Conservation (phyloP, 30 jellyfish, hydroid and myxozoan genomes). For the Aurelia sp. region DNA sequence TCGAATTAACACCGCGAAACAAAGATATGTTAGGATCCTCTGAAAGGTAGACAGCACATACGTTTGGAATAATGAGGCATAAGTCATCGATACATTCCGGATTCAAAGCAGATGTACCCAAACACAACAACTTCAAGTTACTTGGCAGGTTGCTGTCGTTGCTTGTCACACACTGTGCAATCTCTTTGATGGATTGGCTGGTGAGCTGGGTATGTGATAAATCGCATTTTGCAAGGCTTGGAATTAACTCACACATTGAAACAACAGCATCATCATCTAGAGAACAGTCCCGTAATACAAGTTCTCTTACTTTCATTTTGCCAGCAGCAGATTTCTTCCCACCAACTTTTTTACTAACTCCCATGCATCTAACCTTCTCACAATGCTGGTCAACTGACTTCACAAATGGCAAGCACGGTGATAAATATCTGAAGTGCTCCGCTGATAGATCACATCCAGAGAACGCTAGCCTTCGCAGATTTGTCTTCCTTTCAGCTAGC, state of each 20-base stretch:
- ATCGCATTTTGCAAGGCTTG: neutral
- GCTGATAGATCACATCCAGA: neutral
- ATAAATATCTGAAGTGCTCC: neutral
- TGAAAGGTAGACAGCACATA: slow-evolving; percentile 3
- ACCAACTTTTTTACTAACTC: too few species aligned
- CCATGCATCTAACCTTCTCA: neutral
- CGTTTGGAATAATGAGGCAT: slow-evolving; percentile 21
- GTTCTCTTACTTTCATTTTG: neutral
- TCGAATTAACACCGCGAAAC: neutral
- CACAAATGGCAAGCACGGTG: neutral
- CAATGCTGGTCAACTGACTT: neutral
- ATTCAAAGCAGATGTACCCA: slow-evolving; percentile 10
- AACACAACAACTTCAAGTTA: neutral
- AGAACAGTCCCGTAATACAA: neutral
- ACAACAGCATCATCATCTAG: neutral
- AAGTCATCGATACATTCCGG: slow-evolving; percentile 3
- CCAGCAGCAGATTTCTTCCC: neutral
- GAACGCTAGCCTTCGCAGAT: neutral
- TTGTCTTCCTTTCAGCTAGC: neutral
- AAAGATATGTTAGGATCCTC: neutral
- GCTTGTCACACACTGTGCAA: neutral
- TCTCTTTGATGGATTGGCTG: neutral
- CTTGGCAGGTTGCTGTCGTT: neutral
- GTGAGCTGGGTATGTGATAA: neutral
- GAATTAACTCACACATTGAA: neutral